A percentile compares a stretch with the other conserved stretches of the same genome.
phyloP scores from a whole-genome alignment of 1,140 invertebrate species.

The Orchestia grillus region DNA sequence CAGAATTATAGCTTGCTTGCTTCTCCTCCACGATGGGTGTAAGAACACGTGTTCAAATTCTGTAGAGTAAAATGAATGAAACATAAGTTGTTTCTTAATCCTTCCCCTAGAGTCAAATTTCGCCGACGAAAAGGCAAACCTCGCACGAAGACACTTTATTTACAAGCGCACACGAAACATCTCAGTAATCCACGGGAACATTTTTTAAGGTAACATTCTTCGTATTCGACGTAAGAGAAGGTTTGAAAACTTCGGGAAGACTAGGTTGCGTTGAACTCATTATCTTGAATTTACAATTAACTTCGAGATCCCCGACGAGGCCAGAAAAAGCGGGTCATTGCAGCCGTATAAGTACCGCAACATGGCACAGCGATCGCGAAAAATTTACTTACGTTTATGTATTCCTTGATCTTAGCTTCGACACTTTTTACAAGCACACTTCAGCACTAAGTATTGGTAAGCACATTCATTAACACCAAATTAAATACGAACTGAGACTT shows the following conservation, averaged over 20 bases:
- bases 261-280: not conserved
- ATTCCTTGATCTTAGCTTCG: not conserved
- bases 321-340: not conserved
- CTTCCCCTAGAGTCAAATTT: not conserved
- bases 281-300: not conserved
- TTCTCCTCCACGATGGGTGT: not conserved
- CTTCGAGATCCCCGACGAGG: not conserved
- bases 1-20: not conserved
- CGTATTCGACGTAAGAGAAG: not conserved
- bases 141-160: not conserved
- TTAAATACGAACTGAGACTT: not conserved
- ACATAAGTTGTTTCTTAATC: not conserved
- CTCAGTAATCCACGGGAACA: not conserved
- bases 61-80: too few species aligned
- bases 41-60: too few species aligned
- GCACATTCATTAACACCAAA: not conserved
- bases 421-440: not conserved
- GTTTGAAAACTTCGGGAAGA: not conserved
- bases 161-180: not conserved
- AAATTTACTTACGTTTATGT: not conserved
- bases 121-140: not conserved
- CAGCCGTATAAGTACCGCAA: not conserved
- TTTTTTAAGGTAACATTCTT: not conserved
- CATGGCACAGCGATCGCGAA: not conserved
- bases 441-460: not conserved